These are phyloP conservation scores for Argynnis bischoffii DNA, from an alignment of 2,888 invertebrate species.

Conservation along the genomic window DNA sequence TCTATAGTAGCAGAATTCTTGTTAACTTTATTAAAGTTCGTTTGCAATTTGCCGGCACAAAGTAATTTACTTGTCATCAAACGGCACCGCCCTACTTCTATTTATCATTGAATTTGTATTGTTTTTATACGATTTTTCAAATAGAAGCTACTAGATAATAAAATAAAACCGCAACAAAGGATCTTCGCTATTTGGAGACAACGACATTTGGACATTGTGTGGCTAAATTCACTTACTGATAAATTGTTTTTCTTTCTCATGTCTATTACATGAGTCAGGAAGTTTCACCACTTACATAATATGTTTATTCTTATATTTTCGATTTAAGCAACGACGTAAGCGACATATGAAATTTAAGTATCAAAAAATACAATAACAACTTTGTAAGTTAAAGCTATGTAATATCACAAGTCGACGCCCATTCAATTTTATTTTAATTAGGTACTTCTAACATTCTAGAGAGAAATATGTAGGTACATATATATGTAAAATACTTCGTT, in stretches of 20 bases:
- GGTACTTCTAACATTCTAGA: no score
- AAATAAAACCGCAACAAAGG: slow-evolving; percentile 35
- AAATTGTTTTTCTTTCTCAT: slow-evolving; percentile 33
- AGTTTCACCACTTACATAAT: slow-evolving; percentile 15
- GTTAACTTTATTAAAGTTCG: slow-evolving; percentile 13
- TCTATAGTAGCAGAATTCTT: neutral
- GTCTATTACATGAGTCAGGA: slow-evolving; percentile 13
- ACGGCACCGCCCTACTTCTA: slow-evolving; percentile 14
- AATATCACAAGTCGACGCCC: no score
- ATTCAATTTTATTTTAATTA: no score
- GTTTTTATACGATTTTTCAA: slow-evolving; percentile 13
- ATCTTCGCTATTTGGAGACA: slow-evolving; percentile 33
- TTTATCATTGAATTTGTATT: slow-evolving; percentile 24
- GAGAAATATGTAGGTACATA: no score
- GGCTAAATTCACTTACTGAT: slow-evolving; percentile 33
- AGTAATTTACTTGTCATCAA: slow-evolving; percentile 22
- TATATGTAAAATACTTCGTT: no score
- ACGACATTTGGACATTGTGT: slow-evolving; percentile 35
- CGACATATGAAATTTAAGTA: no score
- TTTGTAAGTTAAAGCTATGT: no score
- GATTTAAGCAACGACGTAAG: neutral
- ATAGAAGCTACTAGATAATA: slow-evolving; percentile 28
- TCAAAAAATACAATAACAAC: no score
- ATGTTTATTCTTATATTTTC: neutral
- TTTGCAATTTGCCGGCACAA: slow-evolving; percentile 18